Percentiles rank a stretch among this genome's conserved stretches.
These are phyloP conservation scores for Thalpophila matura DNA, from an alignment of 2,888 invertebrate genomes.

Conservation along the genomic window DNA sequence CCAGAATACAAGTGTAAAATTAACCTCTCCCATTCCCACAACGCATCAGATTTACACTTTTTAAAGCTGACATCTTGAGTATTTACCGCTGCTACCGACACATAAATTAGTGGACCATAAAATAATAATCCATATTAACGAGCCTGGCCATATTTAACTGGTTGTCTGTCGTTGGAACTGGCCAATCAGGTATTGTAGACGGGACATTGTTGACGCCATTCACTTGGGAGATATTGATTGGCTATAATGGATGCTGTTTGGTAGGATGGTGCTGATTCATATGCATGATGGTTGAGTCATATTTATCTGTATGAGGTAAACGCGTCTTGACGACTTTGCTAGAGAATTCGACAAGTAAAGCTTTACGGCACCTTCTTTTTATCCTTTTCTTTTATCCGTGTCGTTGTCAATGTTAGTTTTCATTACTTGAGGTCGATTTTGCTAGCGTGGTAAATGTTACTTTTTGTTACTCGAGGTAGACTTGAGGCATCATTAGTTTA, in stretches of 20 bases:
- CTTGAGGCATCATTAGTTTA: too few species aligned
- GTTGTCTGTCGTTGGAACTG: constrained; percentile 35
- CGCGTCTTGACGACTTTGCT: neutral
- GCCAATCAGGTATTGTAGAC: constrained; percentile 56
- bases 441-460: too few species aligned
- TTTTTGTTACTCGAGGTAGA: too few species aligned
- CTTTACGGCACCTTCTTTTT: too few species aligned
- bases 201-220: constrained; percentile 50
- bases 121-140: constrained; percentile 56
- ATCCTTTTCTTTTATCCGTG: neutral
- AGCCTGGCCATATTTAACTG: constrained; percentile 50
- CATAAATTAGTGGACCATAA: constrained; percentile 54
- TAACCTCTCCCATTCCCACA: constrained; percentile 38
- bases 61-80: constrained; percentile 49
- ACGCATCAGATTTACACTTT: constrained; percentile 43
- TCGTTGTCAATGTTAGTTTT: neutral
- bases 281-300: constrained; percentile 35
- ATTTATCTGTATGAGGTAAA: constrained; percentile 4
- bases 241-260: constrained; percentile 22
- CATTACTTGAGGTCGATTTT: too few species aligned
- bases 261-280: constrained; percentile 28
- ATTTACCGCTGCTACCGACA: constrained; percentile 41
- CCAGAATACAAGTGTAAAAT: constrained; percentile 34
- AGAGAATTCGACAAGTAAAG: neutral
- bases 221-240: constrained; percentile 46